Conservation (phyloP, 2,888 invertebrate genomes). For the Sisyra nigra region DNA sequence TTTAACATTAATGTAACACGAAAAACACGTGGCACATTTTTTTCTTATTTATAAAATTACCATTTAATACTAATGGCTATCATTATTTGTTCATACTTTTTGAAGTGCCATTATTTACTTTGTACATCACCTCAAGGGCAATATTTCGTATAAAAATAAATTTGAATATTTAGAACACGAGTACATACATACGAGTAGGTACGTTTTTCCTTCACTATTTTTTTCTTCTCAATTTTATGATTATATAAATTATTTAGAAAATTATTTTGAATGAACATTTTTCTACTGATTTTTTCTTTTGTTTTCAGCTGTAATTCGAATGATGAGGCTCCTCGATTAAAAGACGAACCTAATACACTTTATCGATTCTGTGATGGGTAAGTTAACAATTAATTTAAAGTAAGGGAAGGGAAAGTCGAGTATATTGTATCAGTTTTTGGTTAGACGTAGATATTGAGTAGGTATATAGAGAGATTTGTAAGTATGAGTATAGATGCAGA, state of each 20-base stretch:
- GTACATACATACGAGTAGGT: not conserved
- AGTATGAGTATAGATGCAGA: too few relatives aligned
- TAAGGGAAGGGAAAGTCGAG: too few relatives aligned
- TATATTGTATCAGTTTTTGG: too few relatives aligned
- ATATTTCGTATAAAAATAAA: not conserved
- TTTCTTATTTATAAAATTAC: too few relatives aligned
- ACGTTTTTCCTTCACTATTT: not conserved
- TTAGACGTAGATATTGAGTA: too few relatives aligned
- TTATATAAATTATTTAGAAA: not conserved
- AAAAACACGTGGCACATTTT: too few relatives aligned
- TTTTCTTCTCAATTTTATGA: not conserved
- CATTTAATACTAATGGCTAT: too few relatives aligned
- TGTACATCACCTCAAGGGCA: not conserved
- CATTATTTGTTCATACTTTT: too few relatives aligned
- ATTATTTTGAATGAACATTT: not conserved
- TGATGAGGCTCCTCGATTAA: slow-evolving; percentile 31
- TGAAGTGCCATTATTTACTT: too few relatives aligned
- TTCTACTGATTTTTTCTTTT: slow-evolving; percentile 9
- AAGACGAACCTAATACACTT: slow-evolving; percentile 23
- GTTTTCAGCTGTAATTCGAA: slow-evolving; percentile 35
- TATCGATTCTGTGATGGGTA: slow-evolving; percentile 26
- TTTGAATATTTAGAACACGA: not conserved
- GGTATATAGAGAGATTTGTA: too few relatives aligned
- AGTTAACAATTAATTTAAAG: slow-evolving; percentile 12
- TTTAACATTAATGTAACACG: too few relatives aligned